Evolutionary conservation across 2,888 invertebrate species (phyloP), one percentile per base, ranked within the genome.

Genomic region (Coleophora flavipennella): DNA sequence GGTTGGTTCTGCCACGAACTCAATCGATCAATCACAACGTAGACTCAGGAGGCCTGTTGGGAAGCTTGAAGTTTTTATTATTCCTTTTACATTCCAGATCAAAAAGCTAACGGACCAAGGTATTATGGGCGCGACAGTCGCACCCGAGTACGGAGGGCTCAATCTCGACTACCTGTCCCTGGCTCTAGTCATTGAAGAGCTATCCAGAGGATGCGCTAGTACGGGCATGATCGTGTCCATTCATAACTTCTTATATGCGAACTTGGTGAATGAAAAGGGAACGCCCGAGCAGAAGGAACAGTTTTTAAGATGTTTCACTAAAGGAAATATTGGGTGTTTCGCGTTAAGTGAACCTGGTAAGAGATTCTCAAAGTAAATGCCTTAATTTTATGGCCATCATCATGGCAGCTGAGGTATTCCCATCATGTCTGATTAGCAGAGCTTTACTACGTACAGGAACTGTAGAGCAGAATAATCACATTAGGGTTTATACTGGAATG

Each of bases 301-400:
- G 41, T 93, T 89, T 62, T 57, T 93, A 35, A 71, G 61, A 36
- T 88, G 89, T 0, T 91, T 87, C 53, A 85, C 86, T 0, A 76
- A 64, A 54, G 92, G 91, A 1, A 77, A 85, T 3, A 80, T 94
- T 44, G 94, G 94, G 1, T 92, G 92, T 62, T 94, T 94, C 76
- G 92, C 91, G 14, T 78, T 94, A 28, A 93, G 92, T 73, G 93
- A 93, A 78, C 90, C 92, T 52, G 91, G 91, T 90, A 56, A 51
- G 60, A 6, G 20, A 20, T 20, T n/a, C n/a, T n/a, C n/a, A n/a
- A n/a, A n/a, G n/a, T n/a, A n/a, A n/a, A n/a, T n/a, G n/a, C n/a
- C n/a, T n/a, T n/a, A n/a, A n/a, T n/a, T n/a, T n/a, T n/a, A n/a
- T n/a, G n/a, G n/a, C n/a, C n/a, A n/a, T n/a, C n/a, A n/a, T n/a